phyloP scores from a whole-genome alignment of 2,888 invertebrate species.

The Atrina japonica region DNA sequence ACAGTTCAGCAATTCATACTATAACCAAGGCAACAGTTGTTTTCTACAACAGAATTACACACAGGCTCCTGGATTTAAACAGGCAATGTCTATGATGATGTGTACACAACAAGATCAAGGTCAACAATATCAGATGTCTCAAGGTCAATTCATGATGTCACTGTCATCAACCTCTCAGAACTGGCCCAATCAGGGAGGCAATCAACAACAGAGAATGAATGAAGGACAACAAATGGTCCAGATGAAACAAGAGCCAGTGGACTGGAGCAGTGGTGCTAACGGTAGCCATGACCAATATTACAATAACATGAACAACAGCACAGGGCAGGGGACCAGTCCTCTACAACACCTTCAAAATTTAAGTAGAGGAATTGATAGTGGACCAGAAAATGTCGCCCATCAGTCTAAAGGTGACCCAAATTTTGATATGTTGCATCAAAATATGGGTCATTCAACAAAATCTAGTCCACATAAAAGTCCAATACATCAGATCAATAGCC shows the following conservation, averaged over 20 bases:
- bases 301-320: neutral
- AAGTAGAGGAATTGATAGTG: conserved; percentile 16
- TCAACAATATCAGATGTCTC: conserved; percentile 1
- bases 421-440: too few relatives aligned
- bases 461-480: too few relatives aligned
- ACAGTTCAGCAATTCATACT: neutral
- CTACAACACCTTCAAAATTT: conserved; percentile 23
- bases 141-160: conserved; percentile 19
- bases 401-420: too few relatives aligned
- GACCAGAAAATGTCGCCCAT: neutral
- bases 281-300: neutral
- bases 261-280: conserved; percentile 18
- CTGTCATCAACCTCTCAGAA: conserved; percentile 16
- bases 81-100: conserved; percentile 17
- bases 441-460: too few relatives aligned
- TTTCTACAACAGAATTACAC: conserved; percentile 5
- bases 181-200: conserved; percentile 3
- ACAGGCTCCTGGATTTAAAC: conserved; percentile 1
- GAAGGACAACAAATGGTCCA: conserved; percentile 12
- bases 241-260: conserved; percentile 49
- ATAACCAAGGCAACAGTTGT: neutral
- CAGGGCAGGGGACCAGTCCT: conserved; percentile 12
- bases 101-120: conserved; percentile 7
- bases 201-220: too few relatives aligned
- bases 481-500: too few relatives aligned